Base-by-base conservation (phyloP, 1,140 invertebrate species). In the Agraylea sexmaculata region DNA sequence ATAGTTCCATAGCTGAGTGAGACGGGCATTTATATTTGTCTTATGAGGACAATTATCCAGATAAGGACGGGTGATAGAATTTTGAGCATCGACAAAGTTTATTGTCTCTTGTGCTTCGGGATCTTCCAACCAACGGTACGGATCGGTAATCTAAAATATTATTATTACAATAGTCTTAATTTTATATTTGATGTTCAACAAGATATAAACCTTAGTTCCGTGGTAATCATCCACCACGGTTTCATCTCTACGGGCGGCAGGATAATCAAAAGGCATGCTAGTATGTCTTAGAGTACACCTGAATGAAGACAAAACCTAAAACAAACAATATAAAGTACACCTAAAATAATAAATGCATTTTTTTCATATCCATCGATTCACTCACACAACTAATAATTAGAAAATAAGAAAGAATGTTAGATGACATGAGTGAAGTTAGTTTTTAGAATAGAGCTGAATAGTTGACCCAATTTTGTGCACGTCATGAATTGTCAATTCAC, bases 91-190 rank as follows among this genome's bases (percentile, higher is more conserved):
- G 21, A 98, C 86, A 73, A 91, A 99, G 28, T 75, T 67, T 62
- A 90, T 84, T 1, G 92, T 96, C 65, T 97, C 90, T 46, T 82
- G 73, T 0, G 81, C 72, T 58, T 98, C 88, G 1, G 93, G 91
- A 68, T 98, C 85, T 67, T 99, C 95, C 16, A 99, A 60, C 91
- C 91, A 98, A 31, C 92, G 77, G 60, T 98, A 99, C 0, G 91
- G 87, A 68, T 99, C 94, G 46, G 60, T 42, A 42, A 97, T 71
- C 88, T 94, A 40, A 62, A 46, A 46, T 37, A 6, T 8, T 27
- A 31, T 31, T 13, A 31, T 8, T 31, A 31, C 6, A 31, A 7
- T 25, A 7, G 23, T n/a, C n/a, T 25, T 25, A 7, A 25, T 25
- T 25, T 7, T 7, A 7, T 25, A 25, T 25, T 25, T 25, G 23